Conservation (phyloP, 2,797 vertebrate species). For the Takifugu rubripes region DNA sequence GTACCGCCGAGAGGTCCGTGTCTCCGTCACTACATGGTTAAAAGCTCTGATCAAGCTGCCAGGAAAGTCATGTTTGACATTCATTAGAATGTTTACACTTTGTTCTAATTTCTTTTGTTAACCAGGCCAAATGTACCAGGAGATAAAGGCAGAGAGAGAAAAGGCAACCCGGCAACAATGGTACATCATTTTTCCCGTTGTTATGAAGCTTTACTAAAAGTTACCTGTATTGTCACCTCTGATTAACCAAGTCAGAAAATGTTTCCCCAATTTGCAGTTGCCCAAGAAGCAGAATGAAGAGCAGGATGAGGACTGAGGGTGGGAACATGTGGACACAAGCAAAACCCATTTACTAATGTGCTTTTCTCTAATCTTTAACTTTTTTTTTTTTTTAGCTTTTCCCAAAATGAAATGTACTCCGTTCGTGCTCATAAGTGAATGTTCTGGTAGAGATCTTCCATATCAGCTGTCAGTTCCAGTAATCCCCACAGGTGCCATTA, state of each 20-base stretch:
- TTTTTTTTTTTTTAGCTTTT: background rate
- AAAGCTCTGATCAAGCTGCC: background rate
- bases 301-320: conserved; percentile 71
- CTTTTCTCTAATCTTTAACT: conserved; percentile 31
- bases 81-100: background rate
- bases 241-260: background rate
- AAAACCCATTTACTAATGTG: conserved; percentile 37
- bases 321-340: conserved; percentile 27
- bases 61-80: background rate
- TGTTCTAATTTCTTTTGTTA: conserved; percentile 13
- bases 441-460: too few relatives aligned
- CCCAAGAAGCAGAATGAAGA: conserved; percentile 79
- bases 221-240: background rate
- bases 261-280: conserved; percentile 43
- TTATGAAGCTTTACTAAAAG: background rate
- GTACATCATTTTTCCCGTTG: conserved; percentile 39
- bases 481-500: too few relatives aligned
- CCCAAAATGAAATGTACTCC: too few relatives aligned
- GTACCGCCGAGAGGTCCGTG: conserved; percentile 43
- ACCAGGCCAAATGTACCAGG: conserved; percentile 59
- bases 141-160: conserved; percentile 54
- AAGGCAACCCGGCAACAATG: conserved; percentile 67
- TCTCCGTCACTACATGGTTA: conserved; percentile 63
- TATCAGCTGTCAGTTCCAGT: too few relatives aligned
- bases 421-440: too few relatives aligned